These are phyloP conservation scores for Athetis lepigone DNA, from an alignment of 2,888 invertebrate species.

Conservation along the genomic window DNA sequence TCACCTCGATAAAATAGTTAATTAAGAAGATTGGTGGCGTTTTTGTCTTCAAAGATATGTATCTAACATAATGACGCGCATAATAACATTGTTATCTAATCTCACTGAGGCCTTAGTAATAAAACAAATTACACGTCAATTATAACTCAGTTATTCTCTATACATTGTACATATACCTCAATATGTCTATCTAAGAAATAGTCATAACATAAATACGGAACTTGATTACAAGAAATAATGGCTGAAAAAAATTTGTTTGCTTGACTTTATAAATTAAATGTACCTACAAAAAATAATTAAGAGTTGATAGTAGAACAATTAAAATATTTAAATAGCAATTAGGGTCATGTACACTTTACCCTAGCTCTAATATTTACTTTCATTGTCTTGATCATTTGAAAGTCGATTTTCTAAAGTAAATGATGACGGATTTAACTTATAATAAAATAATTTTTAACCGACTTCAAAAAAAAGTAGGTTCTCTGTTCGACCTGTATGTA, in stretches of 20 bases:
- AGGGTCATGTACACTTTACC: conserved; percentile 17
- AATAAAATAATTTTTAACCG: not conserved
- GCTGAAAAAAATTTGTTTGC: not conserved
- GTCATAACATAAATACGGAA: conserved; percentile 34
- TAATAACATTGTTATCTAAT: conserved; percentile 38
- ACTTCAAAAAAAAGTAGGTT: too few relatives aligned
- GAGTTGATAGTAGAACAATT: conserved; percentile 5
- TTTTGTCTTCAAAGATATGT: conserved; percentile 38
- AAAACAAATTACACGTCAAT: conserved; percentile 19
- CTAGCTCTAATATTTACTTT: conserved; percentile 14
- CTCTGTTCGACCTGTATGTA: too few relatives aligned
- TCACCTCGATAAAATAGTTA: conserved; percentile 22
- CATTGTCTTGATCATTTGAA: conserved; percentile 11
- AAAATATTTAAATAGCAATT: conserved; percentile 29
- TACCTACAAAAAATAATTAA: not conserved
- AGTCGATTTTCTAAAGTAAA: not conserved
- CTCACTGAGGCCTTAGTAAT: conserved; percentile 9
- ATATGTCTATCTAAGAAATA: conserved; percentile 24
- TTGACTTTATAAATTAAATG: conserved; percentile 11
- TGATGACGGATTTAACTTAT: not conserved
- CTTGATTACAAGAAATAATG: conserved; percentile 18
- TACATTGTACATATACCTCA: conserved; percentile 23
- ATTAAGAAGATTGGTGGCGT: conserved; percentile 30
- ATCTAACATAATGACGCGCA: conserved; percentile 4
- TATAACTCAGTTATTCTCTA: conserved; percentile 22